Conservation (phyloP, 2,888 invertebrate genomes). For the Drosophila fulvimacula region DNA sequence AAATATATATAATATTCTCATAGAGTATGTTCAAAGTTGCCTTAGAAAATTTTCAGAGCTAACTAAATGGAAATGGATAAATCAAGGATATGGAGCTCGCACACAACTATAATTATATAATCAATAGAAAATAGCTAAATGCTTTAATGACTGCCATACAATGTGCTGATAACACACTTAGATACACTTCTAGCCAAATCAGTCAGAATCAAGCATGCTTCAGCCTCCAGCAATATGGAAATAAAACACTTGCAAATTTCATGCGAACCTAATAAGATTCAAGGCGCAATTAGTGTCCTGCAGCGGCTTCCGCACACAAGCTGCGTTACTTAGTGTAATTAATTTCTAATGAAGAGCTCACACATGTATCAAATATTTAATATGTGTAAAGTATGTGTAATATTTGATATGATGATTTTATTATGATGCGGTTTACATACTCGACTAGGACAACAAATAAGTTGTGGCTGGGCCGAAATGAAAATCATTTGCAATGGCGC, state of each 20-base stretch:
- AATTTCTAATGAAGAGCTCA: slow-evolving; percentile 6
- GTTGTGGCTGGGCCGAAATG: slow-evolving; percentile 49
- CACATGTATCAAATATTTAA: background rate
- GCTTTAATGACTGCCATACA: background rate
- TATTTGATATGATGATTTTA: slow-evolving; percentile 19
- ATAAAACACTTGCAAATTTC: background rate
- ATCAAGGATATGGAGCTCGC: background rate
- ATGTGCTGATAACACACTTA: background rate
- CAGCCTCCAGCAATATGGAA: background rate
- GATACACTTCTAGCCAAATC: background rate
- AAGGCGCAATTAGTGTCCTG: background rate
- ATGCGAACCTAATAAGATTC: background rate
- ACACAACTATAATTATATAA: background rate
- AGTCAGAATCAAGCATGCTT: background rate
- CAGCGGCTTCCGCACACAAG: background rate
- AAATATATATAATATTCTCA: too few relatives aligned
- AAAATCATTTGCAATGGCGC: slow-evolving; percentile 60
- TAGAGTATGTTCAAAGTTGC: background rate
- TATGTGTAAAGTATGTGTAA: background rate
- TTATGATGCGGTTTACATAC: slow-evolving; percentile 6
- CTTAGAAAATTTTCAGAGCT: background rate
- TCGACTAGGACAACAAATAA: slow-evolving; percentile 26
- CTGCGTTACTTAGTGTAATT: background rate
- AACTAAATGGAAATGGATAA: background rate
- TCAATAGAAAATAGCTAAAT: background rate